A percentile compares a stretch with the other conserved stretches of the same genome.
Conservation (phyloP, 2,113 vertebrate genomes). For the Spea multiplicata region DNA sequence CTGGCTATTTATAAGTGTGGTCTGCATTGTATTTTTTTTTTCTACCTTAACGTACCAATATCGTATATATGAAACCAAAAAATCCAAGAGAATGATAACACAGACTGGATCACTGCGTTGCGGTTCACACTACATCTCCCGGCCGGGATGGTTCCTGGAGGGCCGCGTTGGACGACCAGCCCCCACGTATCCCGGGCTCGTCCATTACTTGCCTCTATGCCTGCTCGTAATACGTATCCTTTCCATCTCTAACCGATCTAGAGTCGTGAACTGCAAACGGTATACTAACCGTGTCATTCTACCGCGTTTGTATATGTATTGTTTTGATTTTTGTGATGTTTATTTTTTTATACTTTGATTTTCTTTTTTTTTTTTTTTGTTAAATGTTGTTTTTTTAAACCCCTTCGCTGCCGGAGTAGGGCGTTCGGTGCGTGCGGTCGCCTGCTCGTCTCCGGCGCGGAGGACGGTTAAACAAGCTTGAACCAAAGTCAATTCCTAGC, state of each 20-base stretch:
- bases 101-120: constrained; percentile 78
- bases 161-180: neutral
- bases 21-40: constrained; percentile 11
- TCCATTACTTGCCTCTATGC: neutral
- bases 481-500: constrained; percentile 99
- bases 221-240: constrained; percentile 27
- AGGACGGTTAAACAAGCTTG: constrained; percentile 83
- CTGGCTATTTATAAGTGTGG: constrained; percentile 36
- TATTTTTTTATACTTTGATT: constrained; percentile 53
- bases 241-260: constrained; percentile 59
- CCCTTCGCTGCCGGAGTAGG: constrained; percentile 4
- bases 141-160: constrained; percentile 48
- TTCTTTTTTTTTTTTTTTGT: constrained; percentile 60
- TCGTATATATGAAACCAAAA: constrained; percentile 76
- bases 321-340: constrained; percentile 64
- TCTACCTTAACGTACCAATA: constrained; percentile 58
- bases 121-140: constrained; percentile 66
- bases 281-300: constrained; percentile 82
- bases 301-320: constrained; percentile 55
- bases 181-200: neutral
- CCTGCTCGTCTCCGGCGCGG: neutral
- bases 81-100: constrained; percentile 24
- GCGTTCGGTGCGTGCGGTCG: neutral
- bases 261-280: constrained; percentile 75
- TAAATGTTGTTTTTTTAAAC: constrained; percentile 65